Evolutionary conservation across 1,140 invertebrate genomes (phyloP).

Genomic region (Drosophila tsacasi): DNA sequence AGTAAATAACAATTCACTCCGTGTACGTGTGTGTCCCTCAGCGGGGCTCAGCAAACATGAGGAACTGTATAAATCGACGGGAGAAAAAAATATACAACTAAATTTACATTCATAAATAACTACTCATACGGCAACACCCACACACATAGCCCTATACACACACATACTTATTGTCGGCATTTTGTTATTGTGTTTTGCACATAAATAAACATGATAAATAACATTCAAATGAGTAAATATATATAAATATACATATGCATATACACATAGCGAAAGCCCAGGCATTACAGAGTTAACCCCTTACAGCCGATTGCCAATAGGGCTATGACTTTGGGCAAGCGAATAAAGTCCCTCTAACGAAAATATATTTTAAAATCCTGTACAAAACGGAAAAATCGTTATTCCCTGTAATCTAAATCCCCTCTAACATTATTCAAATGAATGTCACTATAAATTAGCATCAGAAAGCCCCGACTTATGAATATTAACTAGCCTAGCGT

Average conservation of each 20-base stretch:
- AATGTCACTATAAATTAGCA: slow-evolving; percentile 37
- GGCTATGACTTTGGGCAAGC: slow-evolving; percentile 19
- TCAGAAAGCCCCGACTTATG: slow-evolving; percentile 23
- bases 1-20: slow-evolving; percentile 41
- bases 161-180: slow-evolving; percentile 66
- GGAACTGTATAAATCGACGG: slow-evolving; percentile 32
- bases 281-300: slow-evolving; percentile 23
- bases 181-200: slow-evolving; percentile 74
- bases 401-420: slow-evolving; percentile 65
- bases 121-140: slow-evolving; percentile 29
- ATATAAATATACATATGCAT: slow-evolving; percentile 39
- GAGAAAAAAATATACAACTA: slow-evolving; percentile 33
- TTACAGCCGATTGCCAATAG: slow-evolving; percentile 49
- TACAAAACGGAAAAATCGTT: slow-evolving; percentile 31
- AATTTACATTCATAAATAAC: slow-evolving; percentile 75
- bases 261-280: slow-evolving; percentile 35
- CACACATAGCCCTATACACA: slow-evolving; percentile 40
- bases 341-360: slow-evolving; percentile 17
- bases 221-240: slow-evolving; percentile 49
- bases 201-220: slow-evolving; percentile 69
- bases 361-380: slow-evolving; percentile 30
- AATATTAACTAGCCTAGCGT: slow-evolving; percentile 52
- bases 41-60: slow-evolving; percentile 22
- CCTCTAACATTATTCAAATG: slow-evolving; percentile 22
- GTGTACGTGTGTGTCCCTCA: slow-evolving; percentile 49